Evolutionary conservation across 2,797 vertebrate species (phyloP).

Genomic region (Oceanodroma leucorhoa): DNA sequence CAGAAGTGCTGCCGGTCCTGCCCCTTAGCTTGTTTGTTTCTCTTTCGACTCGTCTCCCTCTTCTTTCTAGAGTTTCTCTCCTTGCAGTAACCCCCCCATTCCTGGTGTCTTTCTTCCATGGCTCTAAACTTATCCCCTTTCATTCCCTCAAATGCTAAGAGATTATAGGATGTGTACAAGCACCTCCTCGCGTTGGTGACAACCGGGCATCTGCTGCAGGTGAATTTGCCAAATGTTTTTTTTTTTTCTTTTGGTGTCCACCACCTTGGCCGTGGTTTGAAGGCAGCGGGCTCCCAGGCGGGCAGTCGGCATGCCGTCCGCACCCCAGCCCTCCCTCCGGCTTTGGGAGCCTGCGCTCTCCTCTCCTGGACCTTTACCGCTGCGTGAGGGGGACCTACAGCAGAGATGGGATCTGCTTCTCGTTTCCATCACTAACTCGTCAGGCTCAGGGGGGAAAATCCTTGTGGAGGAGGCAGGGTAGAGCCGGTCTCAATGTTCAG

Average conservation of each 20-base stretch:
- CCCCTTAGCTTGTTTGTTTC: not conserved
- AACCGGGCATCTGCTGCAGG: rapidly evolving
- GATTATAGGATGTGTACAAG: not conserved
- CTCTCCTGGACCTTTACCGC: not conserved
- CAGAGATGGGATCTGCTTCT: not conserved
- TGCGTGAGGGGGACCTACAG: rapidly evolving
- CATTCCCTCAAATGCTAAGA: too few relatives aligned
- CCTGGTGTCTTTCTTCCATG: not conserved
- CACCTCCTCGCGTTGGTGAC: not conserved
- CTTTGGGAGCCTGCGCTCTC: not conserved
- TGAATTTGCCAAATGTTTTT: not conserved
- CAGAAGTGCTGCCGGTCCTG: rapidly evolving
- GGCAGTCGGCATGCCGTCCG: rapidly evolving
- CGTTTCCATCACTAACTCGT: rapidly evolving
- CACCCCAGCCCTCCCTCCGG: not conserved
- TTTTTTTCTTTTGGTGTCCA: not conserved
- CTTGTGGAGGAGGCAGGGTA: rapidly evolving
- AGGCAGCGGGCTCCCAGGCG: not conserved
- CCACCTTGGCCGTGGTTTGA: not conserved
- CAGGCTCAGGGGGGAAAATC: not conserved
- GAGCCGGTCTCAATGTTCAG: rapidly evolving
- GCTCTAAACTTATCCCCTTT: not conserved
- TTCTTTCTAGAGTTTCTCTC: not conserved
- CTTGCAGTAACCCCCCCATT: not conserved
- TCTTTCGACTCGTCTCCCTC: not conserved